A percentile compares a stretch with the other conserved stretches of the same genome.
phyloP scores from a whole-genome alignment of 92 coral and sea anemone species.

The Porites lobata region DNA sequence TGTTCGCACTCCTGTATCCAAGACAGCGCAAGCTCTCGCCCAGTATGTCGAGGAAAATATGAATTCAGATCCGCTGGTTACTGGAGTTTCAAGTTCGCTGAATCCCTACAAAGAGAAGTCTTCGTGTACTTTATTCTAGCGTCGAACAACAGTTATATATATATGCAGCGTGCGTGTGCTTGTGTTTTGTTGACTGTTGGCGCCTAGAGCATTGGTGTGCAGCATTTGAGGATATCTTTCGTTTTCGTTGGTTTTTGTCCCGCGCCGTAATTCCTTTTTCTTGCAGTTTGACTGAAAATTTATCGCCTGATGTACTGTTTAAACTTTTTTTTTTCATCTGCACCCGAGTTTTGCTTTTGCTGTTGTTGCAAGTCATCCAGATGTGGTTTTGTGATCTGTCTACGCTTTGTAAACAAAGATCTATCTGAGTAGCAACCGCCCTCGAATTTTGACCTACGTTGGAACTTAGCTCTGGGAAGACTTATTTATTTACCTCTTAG shows the following conservation, averaged over 20 bases:
- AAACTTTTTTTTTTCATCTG: not conserved
- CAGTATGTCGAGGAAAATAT: constrained; percentile 59
- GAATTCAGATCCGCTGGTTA: constrained; percentile 63
- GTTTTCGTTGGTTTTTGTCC: not conserved
- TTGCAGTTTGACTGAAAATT: not conserved
- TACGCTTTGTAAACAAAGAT: constrained; percentile 4
- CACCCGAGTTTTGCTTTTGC: not conserved
- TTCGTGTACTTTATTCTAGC: constrained; percentile 50
- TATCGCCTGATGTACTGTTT: not conserved
- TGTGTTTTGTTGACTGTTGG: constrained; percentile 5
- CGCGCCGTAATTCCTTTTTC: not conserved
- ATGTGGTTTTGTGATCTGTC: not conserved
- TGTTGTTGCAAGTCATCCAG: not conserved
- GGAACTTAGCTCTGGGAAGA: not conserved
- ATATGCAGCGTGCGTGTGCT: not conserved
- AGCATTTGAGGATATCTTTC: not conserved
- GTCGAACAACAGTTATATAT: not conserved
- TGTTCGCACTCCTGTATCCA: constrained; percentile 57
- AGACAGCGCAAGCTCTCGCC: constrained; percentile 54
- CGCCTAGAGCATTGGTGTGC: not conserved
- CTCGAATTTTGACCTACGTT: not conserved
- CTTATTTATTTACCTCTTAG: not conserved
- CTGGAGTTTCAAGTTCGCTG: constrained; percentile 67
- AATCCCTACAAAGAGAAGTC: constrained; percentile 74
- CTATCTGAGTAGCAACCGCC: not conserved